Evolutionary conservation across 2,113 vertebrate genomes (phyloP).

Genomic region (Lycaon pictus): DNA sequence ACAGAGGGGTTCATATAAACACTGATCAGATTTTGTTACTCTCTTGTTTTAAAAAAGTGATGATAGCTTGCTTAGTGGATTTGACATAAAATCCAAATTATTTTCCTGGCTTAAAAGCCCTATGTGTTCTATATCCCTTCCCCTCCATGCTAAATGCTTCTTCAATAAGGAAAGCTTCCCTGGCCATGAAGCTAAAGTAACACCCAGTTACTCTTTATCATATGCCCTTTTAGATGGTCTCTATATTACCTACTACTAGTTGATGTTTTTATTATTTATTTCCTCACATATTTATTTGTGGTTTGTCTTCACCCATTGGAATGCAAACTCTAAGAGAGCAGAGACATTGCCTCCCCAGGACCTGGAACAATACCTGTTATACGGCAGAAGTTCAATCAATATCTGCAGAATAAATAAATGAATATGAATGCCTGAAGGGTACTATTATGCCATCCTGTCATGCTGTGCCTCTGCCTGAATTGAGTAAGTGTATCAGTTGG

Average conservation of each 20-base stretch:
- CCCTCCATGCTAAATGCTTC: neutral
- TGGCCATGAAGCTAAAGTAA: neutral
- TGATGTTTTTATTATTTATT: neutral
- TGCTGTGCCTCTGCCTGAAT: neutral
- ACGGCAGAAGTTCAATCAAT: neutral
- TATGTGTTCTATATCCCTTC: neutral
- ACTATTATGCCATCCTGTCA: neutral
- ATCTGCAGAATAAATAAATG: neutral
- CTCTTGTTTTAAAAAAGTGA: conserved; percentile 23
- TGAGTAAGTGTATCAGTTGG: neutral
- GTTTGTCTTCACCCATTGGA: neutral
- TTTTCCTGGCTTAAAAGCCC: neutral
- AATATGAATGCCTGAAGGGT: neutral
- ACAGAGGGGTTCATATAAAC: neutral
- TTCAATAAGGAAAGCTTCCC: neutral
- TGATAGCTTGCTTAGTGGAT: neutral
- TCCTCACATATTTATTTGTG: neutral
- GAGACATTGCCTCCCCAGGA: neutral
- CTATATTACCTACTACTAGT: neutral
- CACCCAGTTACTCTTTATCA: neutral
- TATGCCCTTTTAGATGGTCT: neutral
- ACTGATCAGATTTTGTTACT: neutral
- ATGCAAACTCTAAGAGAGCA: neutral
- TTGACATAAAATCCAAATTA: conserved; percentile 19
- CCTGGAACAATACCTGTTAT: neutral